A percentile compares a stretch with the other conserved stretches of the same genome.
Conservation (phyloP, 2,113 vertebrate species). For the Gopherus flavomarginatus region DNA sequence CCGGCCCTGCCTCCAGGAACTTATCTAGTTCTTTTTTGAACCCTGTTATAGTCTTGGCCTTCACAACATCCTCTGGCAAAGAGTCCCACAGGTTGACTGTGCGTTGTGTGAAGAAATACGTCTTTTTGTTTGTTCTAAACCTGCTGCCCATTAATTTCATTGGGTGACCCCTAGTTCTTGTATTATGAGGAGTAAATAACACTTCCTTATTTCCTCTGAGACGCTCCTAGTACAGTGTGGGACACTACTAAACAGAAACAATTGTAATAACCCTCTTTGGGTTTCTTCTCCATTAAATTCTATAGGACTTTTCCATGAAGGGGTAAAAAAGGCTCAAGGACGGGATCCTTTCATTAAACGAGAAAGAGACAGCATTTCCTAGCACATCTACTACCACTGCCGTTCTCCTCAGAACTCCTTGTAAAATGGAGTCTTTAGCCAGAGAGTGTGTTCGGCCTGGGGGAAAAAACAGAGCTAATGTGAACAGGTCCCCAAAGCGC, state of each 20-base stretch:
- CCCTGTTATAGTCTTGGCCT: too few species aligned
- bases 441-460: background rate
- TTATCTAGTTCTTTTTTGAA: too few species aligned
- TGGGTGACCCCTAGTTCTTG: too few species aligned
- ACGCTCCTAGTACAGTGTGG: background rate
- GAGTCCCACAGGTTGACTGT: too few species aligned
- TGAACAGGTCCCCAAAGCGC: background rate
- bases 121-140: too few species aligned
- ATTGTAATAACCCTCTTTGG: background rate
- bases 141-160: too few species aligned
- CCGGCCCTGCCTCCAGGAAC: too few species aligned
- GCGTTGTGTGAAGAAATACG: too few species aligned
- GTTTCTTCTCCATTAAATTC: conserved; percentile 10
- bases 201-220: background rate
- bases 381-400: background rate
- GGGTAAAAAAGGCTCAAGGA: background rate
- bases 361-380: background rate
- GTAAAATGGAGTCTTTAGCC: background rate
- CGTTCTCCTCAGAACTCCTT: background rate
- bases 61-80: too few species aligned
- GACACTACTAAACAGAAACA: accelerated
- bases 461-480: background rate
- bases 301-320: conserved; percentile 57
- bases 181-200: too few species aligned
- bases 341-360: background rate